Base-by-base conservation (phyloP, 1,140 invertebrate genomes). In the Sycophaga agraensis region DNA sequence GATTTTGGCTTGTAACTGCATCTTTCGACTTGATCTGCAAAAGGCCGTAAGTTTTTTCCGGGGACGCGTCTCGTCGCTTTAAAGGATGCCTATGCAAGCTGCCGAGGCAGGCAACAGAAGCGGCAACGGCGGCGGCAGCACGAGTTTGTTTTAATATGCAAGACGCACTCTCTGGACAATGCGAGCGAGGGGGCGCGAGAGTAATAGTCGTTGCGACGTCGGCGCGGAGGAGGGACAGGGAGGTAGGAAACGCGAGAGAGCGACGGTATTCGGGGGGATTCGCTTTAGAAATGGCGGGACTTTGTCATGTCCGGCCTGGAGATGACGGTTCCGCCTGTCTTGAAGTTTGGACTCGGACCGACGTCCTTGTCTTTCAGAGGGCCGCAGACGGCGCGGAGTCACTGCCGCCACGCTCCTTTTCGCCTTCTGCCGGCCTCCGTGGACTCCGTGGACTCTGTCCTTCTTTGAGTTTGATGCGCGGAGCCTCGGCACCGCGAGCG, bases 271-370 rank as follows among this genome's bases (percentile, higher is more conserved):
- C 26, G 28, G 19, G 68, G 61, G 34, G 43, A 53, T 60, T 42
- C 59, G 49, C 59, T 60, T 54, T 53, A 48, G 50, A 64, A 64
- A 60, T 65, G 67, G 55, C 49, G 65, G 57, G 66, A 72, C 65
- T 73, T 74, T 73, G 67, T 75, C 73, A 73, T 75, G 72, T 75
- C 73, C 73, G 69, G 68, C 48, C 64, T 73, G 73, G 73, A 70
- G 68, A 74, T 73, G 72, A 72, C 72, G 70, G 73, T 73, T 73
- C 68, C 69, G 71, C 66, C 70, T 67, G 70, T 71, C 69, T 71
- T 67, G 54, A 74, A 73, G 71, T 73, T 73, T 69, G 65, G 17
- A 21, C 17, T 50, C 31, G 4, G 28, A 22, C 43, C 50, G 8
- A n/a, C 28, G 31, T 45, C 58, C 54, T 54, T 61, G 51, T 64